Conservation (phyloP, 2,888 invertebrate species). For the Therioaphis trifolii region DNA sequence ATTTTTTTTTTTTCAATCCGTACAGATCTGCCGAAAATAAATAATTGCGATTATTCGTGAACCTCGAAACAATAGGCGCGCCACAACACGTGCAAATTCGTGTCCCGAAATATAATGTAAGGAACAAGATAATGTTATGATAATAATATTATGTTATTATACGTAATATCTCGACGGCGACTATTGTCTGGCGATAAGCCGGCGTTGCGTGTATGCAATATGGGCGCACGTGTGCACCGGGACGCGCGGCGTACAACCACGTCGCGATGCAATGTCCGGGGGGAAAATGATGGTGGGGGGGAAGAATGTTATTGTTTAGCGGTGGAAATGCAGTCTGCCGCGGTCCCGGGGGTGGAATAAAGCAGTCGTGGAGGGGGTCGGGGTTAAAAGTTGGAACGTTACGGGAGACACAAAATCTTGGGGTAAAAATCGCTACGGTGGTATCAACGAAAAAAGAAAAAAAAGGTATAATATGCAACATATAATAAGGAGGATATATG, state of each 20-base stretch:
- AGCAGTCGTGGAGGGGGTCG: background rate
- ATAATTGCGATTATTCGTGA: too few species aligned
- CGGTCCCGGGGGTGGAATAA: background rate
- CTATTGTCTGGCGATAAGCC: constrained; percentile 24
- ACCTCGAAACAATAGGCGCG: too few species aligned
- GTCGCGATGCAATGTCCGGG: background rate
- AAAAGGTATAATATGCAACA: background rate
- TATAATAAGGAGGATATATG: background rate
- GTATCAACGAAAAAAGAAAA: background rate
- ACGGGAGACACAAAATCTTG: background rate
- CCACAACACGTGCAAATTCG: too few species aligned
- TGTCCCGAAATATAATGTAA: too few species aligned
- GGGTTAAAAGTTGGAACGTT: background rate
- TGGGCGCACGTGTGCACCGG: constrained; percentile 20
- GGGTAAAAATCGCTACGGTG: background rate
- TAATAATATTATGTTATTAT: too few species aligned
- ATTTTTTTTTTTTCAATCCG: too few species aligned
- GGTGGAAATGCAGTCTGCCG: background rate
- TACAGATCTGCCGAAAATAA: too few species aligned
- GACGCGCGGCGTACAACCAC: background rate
- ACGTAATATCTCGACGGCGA: too few species aligned
- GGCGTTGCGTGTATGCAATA: constrained; percentile 56
- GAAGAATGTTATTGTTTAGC: background rate
- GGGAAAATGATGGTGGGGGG: background rate
- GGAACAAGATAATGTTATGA: too few species aligned